These are phyloP conservation scores for Megalopta genalis DNA, from an alignment of 1,140 invertebrate species.

Conservation along the genomic window DNA sequence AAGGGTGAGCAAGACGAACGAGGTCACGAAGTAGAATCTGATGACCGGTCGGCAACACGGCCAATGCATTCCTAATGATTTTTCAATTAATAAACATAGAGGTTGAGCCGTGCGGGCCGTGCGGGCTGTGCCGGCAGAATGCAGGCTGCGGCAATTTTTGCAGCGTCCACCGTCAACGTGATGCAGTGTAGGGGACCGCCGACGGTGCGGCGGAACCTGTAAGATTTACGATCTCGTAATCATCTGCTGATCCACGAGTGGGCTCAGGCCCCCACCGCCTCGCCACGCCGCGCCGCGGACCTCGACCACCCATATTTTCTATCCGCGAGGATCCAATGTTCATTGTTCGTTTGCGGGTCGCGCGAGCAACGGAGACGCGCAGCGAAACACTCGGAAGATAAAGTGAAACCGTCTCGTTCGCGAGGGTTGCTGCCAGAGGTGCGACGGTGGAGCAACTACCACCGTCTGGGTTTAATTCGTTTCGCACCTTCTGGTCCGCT, in stretches of 20 bases:
- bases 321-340: slow-evolving; percentile 64
- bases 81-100: slow-evolving; percentile 59
- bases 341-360: slow-evolving; percentile 56
- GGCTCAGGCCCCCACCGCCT: neutral
- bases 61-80: slow-evolving; percentile 42
- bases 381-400: slow-evolving; percentile 25
- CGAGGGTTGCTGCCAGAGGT: slow-evolving; percentile 3
- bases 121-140: neutral
- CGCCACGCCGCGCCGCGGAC: neutral
- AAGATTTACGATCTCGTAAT: slow-evolving; percentile 70
- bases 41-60: neutral
- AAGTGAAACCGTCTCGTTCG: neutral
- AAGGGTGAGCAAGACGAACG: neutral
- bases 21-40: neutral
- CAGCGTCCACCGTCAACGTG: slow-evolving; percentile 44
- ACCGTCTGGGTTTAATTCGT: slow-evolving; percentile 67
- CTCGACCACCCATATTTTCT: slow-evolving; percentile 63
- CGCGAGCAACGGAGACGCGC: slow-evolving; percentile 1
- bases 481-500: slow-evolving; percentile 66
- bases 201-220: slow-evolving; percentile 44
- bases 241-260: slow-evolving; percentile 68
- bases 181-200: slow-evolving; percentile 57
- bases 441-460: slow-evolving; percentile 27
- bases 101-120: too few species aligned
- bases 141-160: slow-evolving; percentile 43